A percentile compares a stretch with the other conserved stretches of the same genome.
Evolutionary conservation across 1,140 invertebrate genomes (phyloP).

Genomic region (Medauroidea extradentata): DNA sequence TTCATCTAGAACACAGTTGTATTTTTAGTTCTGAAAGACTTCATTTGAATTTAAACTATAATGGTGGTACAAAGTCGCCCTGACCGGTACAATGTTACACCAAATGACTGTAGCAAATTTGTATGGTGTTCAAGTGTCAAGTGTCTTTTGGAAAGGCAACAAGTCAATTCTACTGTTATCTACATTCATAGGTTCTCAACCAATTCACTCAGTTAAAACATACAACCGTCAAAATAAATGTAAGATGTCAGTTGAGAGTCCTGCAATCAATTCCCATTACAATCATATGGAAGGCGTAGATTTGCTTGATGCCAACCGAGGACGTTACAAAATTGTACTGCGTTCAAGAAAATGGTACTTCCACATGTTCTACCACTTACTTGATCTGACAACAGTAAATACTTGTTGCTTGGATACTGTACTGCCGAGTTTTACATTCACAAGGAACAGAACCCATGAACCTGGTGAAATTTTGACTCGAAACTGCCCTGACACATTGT

Average conservation of each 20-base stretch:
- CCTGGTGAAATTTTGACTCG: conserved; percentile 34
- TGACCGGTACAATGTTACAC: no score
- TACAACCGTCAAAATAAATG: not conserved
- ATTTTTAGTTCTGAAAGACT: no score
- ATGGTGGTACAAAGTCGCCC: no score
- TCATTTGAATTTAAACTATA: no score
- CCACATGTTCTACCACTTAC: conserved; percentile 44
- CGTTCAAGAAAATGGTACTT: conserved; percentile 44
- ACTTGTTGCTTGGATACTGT: conserved; percentile 31
- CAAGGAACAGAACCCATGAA: conserved; percentile 21
- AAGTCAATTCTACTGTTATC: not conserved
- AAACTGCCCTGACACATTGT: not conserved
- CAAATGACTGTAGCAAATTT: no score
- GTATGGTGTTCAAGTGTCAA: not conserved
- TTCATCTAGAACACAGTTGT: no score
- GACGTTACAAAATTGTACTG: conserved; percentile 39
- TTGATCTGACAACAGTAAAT: conserved; percentile 37
- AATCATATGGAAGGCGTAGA: conserved; percentile 48
- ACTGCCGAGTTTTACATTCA: conserved; percentile 10
- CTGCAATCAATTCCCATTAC: conserved; percentile 43
- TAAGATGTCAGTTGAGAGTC: conserved; percentile 25
- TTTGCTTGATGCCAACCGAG: conserved; percentile 41
- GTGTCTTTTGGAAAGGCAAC: not conserved
- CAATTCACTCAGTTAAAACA: not conserved
- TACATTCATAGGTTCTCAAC: not conserved